Evolutionary conservation across 2,797 vertebrate genomes (phyloP).

Genomic region (Caiman crocodilus): DNA sequence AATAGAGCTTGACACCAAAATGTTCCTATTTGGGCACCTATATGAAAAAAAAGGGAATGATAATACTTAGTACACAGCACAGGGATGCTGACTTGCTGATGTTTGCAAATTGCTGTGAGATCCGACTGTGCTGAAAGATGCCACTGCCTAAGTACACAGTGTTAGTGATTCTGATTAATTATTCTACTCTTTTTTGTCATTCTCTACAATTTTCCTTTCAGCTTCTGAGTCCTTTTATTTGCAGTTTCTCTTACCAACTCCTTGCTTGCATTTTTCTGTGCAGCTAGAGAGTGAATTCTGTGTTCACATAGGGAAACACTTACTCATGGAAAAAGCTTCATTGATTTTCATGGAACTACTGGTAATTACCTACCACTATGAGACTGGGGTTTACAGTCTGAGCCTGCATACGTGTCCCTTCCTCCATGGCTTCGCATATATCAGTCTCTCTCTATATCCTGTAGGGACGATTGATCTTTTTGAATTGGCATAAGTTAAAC

Average conservation of each 20-base stretch:
- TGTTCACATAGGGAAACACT: constrained; percentile 11
- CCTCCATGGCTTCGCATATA: fast-evolving
- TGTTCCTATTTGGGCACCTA: background rate
- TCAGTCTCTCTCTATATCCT: background rate
- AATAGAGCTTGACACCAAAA: background rate
- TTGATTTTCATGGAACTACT: constrained; percentile 24
- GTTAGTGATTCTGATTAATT: fast-evolving
- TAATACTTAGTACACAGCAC: fast-evolving
- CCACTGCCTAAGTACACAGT: background rate
- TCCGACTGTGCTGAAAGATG: background rate
- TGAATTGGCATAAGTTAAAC: constrained; percentile 33
- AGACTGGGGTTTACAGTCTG: background rate
- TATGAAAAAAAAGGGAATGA: background rate
- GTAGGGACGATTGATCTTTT: fast-evolving
- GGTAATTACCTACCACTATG: fast-evolving
- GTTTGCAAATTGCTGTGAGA: background rate
- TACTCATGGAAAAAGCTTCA: constrained; percentile 51
- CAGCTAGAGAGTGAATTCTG: background rate
- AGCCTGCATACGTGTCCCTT: background rate
- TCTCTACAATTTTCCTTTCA: background rate
- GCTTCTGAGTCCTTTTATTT: background rate
- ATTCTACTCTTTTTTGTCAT: background rate
- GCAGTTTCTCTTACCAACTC: background rate
- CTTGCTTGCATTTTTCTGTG: background rate
- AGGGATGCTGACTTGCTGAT: fast-evolving